These are phyloP conservation scores for Triplophysa rosa DNA, from an alignment of 2,113 vertebrate genomes.

Conservation along the genomic window DNA sequence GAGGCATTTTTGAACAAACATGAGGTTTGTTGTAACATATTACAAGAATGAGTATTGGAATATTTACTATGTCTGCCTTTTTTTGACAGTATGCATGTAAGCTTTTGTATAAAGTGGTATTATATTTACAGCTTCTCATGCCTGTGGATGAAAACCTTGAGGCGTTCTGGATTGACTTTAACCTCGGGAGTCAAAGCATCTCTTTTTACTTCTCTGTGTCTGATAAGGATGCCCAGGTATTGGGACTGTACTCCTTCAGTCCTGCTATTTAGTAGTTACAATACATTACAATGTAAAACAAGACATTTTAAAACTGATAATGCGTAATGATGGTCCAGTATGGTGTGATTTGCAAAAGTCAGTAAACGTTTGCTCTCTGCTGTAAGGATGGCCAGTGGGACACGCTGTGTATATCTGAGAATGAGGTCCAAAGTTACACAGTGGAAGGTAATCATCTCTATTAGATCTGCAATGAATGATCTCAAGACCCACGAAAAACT, in stretches of 20 bases:
- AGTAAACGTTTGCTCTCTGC: neutral
- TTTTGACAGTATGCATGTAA: neutral
- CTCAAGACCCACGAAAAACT: neutral
- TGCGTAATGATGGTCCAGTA: neutral
- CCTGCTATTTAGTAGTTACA: too few species aligned
- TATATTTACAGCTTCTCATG: slow-evolving; percentile 79
- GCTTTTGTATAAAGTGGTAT: neutral
- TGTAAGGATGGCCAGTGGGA: slow-evolving; percentile 88
- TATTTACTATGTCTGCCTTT: neutral
- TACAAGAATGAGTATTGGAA: neutral
- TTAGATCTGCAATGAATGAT: neutral
- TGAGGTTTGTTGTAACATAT: slow-evolving; percentile 64
- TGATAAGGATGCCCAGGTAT: slow-evolving; percentile 71
- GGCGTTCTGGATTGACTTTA: slow-evolving; percentile 98
- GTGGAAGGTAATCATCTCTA: slow-evolving; percentile 80
- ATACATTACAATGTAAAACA: neutral
- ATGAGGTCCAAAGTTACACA: slow-evolving; percentile 81
- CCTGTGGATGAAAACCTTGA: slow-evolving; percentile 91
- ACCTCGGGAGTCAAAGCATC: slow-evolving; percentile 84
- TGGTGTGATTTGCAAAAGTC: neutral
- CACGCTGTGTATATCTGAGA: slow-evolving; percentile 83
- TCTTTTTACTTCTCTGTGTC: slow-evolving; percentile 88
- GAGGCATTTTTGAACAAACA: slow-evolving; percentile 71
- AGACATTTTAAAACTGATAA: neutral
- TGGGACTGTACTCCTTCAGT: neutral